Base-by-base conservation (phyloP, 2,888 invertebrate species). In the Sinelater perroti region DNA sequence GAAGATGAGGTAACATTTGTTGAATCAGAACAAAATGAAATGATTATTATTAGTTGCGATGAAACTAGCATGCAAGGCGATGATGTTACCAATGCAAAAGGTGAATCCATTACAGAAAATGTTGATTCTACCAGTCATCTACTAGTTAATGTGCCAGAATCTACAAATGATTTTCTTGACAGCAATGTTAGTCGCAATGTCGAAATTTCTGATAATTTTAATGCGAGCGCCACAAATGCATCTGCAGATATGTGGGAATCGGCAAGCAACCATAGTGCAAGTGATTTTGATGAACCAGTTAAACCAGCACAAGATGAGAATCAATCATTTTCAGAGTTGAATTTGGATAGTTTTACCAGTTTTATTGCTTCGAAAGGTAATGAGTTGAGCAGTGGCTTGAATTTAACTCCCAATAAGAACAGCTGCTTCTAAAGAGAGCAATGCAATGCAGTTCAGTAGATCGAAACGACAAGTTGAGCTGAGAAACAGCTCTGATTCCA, bases 321-420 rank as follows among this genome's bases (percentile, higher is more conserved):
- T 24, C n/a, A n/a, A n/a, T n/a, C 30, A 3, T n/a, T 38, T 36
- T 28, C 18, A 1, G 50, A 56, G 13, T 30, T 56, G n/a, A 56
- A 44, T 45, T 68, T 77, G 33, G 72, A 75, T 24, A 64, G 63
- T 44, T 77, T 77, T 55, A 67, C 71, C 14, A 67, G 71, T 50
- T 70, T 70, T 11, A 76, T 77, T 24, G 72, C 71, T 4, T 73
- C 72, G 8, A 65, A 36, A n/a, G 36, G n/a, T 33, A n/a, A n/a
- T n/a, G 13, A 13, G 3, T 8, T 8, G 7, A 14, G 36, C 13
- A 36, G 17, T 36, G 17, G 17, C 18, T 36, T 20, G 7, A 36
- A 18, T 36, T 33, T 33, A 35, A 47, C n/a, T 7, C 20, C 20
- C 14, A 4, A 10, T 1, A 38, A 26, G 7, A 16, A 20, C n/a